These are phyloP conservation scores for Ctenicera cuprea DNA, from an alignment of 2,888 invertebrate genomes.

Conservation along the genomic window DNA sequence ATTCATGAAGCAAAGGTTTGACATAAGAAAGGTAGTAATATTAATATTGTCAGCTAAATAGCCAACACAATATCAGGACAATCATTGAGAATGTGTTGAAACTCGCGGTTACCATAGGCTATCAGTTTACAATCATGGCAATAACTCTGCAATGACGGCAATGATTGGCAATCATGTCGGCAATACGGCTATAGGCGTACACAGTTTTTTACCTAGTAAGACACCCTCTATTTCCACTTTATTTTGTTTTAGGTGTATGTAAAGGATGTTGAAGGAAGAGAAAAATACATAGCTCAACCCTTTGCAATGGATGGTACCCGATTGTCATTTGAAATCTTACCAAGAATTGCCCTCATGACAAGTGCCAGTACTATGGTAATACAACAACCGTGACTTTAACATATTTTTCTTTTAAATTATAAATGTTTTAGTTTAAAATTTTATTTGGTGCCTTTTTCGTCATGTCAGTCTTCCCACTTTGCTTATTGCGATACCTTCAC, in stretches of 20 bases:
- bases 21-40: too few species aligned
- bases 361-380: constrained; percentile 83
- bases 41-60: too few species aligned
- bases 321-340: constrained; percentile 79
- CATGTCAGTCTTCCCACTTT: constrained; percentile 79
- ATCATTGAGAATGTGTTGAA: too few species aligned
- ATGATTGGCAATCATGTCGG: too few species aligned
- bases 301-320: constrained; percentile 87
- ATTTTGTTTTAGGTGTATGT: constrained; percentile 75
- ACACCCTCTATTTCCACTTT: too few species aligned
- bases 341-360: constrained; percentile 86
- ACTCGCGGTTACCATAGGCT: too few species aligned
- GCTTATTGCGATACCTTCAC: constrained; percentile 78
- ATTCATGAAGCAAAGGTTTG: too few species aligned
- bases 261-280: constrained; percentile 76
- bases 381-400: background rate
- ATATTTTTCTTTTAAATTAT: constrained; percentile 25
- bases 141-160: too few species aligned
- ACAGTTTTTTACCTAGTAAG: too few species aligned
- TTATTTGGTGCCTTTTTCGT: constrained; percentile 80
- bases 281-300: constrained; percentile 77
- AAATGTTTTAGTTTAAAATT: constrained; percentile 79
- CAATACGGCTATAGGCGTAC: too few species aligned
- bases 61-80: too few species aligned
- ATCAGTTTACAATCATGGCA: too few species aligned